Evolutionary conservation across 2,888 invertebrate species (phyloP).

Genomic region (Sarcophaga caerulescens): DNA sequence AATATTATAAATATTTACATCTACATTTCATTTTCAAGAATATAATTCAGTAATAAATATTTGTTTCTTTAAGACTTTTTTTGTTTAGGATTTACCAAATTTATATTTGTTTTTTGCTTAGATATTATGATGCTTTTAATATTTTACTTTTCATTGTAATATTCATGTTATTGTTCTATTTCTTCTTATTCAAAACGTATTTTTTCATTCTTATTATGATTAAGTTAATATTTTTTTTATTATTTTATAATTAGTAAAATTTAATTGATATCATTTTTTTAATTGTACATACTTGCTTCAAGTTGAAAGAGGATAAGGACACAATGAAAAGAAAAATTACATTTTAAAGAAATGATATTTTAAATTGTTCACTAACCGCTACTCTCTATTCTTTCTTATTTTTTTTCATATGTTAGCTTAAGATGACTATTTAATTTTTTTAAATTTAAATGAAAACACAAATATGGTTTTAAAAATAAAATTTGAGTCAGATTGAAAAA

Average conservation of each 20-base stretch:
- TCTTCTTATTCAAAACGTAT: slow-evolving; percentile 5
- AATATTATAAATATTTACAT: neutral
- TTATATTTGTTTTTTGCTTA: neutral
- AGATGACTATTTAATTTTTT: slow-evolving; percentile 37
- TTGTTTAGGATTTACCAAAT: neutral
- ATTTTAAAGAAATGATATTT: neutral
- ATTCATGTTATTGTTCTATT: neutral
- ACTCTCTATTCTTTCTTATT: slow-evolving; percentile 16
- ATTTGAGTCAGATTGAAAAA: neutral
- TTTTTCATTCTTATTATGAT: neutral
- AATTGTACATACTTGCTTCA: slow-evolving; percentile 12
- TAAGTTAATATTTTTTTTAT: slow-evolving; percentile 18
- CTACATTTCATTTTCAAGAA: too few species aligned
- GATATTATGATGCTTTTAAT: neutral
- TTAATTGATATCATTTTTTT: slow-evolving; percentile 27
- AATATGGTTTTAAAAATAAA: slow-evolving; percentile 14
- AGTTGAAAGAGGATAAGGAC: neutral
- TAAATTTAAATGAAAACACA: slow-evolving; percentile 14
- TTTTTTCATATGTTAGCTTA: slow-evolving; percentile 12
- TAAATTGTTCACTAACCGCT: neutral
- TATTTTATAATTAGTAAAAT: slow-evolving; percentile 40
- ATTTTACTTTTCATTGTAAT: neutral
- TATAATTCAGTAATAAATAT: neutral
- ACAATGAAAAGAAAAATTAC: neutral
- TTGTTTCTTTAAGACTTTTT: slow-evolving; percentile 27